Evolutionary conservation across 2,113 vertebrate species (phyloP), one percentile per base, ranked within the genome.

Genomic region (Megaceryle maxima): DNA sequence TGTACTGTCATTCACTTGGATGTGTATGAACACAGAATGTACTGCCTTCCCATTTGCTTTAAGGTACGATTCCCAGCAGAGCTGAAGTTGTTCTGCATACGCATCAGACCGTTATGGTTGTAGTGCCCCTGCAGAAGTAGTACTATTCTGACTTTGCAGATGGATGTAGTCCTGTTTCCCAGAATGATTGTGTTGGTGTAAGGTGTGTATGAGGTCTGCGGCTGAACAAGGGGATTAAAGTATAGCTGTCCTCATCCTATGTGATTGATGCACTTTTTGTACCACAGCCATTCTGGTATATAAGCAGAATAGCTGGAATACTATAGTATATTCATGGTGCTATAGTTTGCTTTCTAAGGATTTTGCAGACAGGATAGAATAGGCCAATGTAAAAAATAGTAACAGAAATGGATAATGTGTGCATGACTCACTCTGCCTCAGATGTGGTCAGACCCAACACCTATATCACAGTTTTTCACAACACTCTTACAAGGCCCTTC

Each of bases 61-160:
- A 43, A 73, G n/a, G 15, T 78, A 3, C 77, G 21, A n/a, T 0
- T 0, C 7, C 13, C 19, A 2, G 4, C 10, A 41, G 82, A 81
- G 28, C 25, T 81, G 44, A 53, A 26, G 8, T 50, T 5, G 1
- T 57, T 78, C 56, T 82, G 64, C 35, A 11, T 67, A 8, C 41
- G 31, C 39, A 56, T 79, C 59, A 76, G 62, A 64, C 25, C 9
- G 20, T 87, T 67, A 35, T 24, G 13, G 25, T 33, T 87, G 50
- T 15, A 66, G 41, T 66, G 43, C 3, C 3, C 14, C 11, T 39
- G 14, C 21, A 67, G n/a, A 53, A 57, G 20, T 62, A 11, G 39
- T 77, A 17, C 37, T 29, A 13, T 56, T 83, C 59, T 87, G 73
- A 44, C 33, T 53, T 50, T 20, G 41, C 14, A 62, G 46, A 31